These are phyloP conservation scores for Adelphocoris suturalis DNA, from an alignment of 2,888 invertebrate genomes.

Conservation along the genomic window DNA sequence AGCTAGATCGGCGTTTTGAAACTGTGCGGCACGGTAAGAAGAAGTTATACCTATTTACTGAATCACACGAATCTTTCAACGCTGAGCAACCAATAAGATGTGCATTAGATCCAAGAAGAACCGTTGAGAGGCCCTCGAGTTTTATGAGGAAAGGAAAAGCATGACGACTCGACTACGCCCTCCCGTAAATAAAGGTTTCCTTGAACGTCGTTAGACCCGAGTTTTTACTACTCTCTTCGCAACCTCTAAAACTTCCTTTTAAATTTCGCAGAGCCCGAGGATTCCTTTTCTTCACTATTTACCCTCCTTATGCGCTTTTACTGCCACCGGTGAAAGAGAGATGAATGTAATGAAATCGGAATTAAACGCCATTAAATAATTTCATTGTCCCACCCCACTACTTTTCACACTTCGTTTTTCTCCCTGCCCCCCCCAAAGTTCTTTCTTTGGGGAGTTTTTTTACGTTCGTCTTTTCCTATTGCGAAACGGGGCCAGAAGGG, in stretches of 20 bases:
- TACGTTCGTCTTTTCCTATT: slow-evolving; percentile 34
- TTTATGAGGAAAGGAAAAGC: slow-evolving; percentile 21
- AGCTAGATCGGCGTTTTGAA: no score
- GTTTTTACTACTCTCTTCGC: slow-evolving; percentile 69
- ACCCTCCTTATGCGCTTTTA: slow-evolving; percentile 69
- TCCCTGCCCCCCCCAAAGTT: neutral
- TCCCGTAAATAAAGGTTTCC: slow-evolving; percentile 66
- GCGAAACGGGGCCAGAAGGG: slow-evolving; percentile 67
- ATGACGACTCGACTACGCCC: slow-evolving; percentile 29
- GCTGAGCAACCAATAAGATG: no score
- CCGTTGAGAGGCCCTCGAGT: neutral
- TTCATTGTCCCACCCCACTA: slow-evolving; percentile 69
- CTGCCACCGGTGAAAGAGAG: slow-evolving; percentile 64
- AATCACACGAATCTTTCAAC: no score
- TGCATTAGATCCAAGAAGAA: neutral
- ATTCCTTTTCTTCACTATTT: neutral
- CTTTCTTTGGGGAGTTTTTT: slow-evolving; percentile 52
- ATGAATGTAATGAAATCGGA: slow-evolving; percentile 74
- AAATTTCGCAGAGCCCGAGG: slow-evolving; percentile 26
- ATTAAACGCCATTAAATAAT: slow-evolving; percentile 74
- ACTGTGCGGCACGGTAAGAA: no score
- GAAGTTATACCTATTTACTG: no score
- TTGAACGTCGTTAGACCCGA: slow-evolving; percentile 62
- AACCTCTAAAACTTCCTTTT: slow-evolving; percentile 67
- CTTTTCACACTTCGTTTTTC: slow-evolving; percentile 48